Base-by-base conservation (phyloP, 2,797 vertebrate species). In the Melanotaenia pygmaea region DNA sequence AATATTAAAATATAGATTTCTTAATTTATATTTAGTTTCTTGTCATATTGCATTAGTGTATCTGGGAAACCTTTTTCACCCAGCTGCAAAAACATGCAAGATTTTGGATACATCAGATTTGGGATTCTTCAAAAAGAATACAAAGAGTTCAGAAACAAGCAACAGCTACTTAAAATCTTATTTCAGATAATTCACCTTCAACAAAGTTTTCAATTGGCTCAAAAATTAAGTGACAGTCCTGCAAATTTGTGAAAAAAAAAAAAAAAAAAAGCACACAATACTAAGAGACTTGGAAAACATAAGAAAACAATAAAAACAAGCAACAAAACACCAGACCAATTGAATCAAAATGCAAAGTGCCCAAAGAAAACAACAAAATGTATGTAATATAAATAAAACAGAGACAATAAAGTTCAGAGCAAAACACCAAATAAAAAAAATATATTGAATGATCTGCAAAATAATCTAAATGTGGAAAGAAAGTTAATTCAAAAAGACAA, bases 1-100 rank as follows among this genome's bases (percentile, higher is more conserved):
- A 5, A 59, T 9, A 12, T 20, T 20, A 12, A 70, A 40, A 59
- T 43, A 24, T 28, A 32, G 1, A 51, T 34, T 51, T 58, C 18
- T 61, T 11, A n/a, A 24, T 67, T 74, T 28, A 47, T 50, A 66
- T 50, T 73, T 71, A 38, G 61, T n/a, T 0, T 35, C 26, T 18
- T 37, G 0, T 47, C 56, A 28, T 65, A 53, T n/a, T 32, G 22
- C 67, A 54, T 34, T 67, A 12, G 13, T 58, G 10, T 30, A 54
- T 12, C 20, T 47, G 45, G 5, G 45, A 47, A 45, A 45, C 6
- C 18, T 1, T 45, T 20, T 59, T 38, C 5, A 7, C 11, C 6
- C 11, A 12, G 16, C 7, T 58, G 3, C 14, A 58, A 14, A 43
- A 43, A 43, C 4, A 2, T 40, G 38, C 38, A 30, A 30, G 9